phyloP scores from a whole-genome alignment of 2,888 invertebrate species.

The Lasioglossum morio region DNA sequence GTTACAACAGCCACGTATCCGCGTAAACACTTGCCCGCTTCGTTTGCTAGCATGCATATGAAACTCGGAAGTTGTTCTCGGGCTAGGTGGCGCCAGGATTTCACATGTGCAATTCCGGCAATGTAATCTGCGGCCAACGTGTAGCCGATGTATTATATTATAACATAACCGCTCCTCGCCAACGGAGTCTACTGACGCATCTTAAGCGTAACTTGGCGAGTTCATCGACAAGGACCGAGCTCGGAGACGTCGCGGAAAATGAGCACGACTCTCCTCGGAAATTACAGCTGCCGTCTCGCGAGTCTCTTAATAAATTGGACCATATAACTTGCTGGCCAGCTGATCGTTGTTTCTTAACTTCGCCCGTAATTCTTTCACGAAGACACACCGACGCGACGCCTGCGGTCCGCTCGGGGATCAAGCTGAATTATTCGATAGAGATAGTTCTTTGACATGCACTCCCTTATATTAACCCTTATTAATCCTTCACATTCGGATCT shows the following conservation, averaged over 20 bases:
- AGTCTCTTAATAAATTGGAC: constrained; percentile 16
- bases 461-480: too few species aligned
- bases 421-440: neutral
- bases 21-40: constrained; percentile 4
- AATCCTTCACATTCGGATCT: too few species aligned
- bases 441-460: neutral
- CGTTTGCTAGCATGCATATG: constrained; percentile 1
- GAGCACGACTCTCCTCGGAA: neutral
- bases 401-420: neutral
- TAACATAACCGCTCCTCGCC: constrained; percentile 24
- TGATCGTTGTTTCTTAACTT: constrained; percentile 5
- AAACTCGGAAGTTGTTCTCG: constrained; percentile 16
- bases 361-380: neutral
- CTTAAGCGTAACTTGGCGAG: constrained; percentile 33
- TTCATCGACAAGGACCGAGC: constrained; percentile 30
- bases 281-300: neutral
- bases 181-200: constrained; percentile 43
- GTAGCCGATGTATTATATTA: constrained; percentile 14
- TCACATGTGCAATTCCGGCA: constrained; percentile 41
- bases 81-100: constrained; percentile 15
- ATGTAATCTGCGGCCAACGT: constrained; percentile 15
- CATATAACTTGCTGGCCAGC: neutral
- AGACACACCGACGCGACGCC: neutral
- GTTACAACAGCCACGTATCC: constrained; percentile 1
- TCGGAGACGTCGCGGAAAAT: constrained; percentile 20